Percentiles rank a stretch among this genome's conserved stretches.
Conservation (phyloP, 1,140 invertebrate genomes). For the Uloborus diversus region DNA sequence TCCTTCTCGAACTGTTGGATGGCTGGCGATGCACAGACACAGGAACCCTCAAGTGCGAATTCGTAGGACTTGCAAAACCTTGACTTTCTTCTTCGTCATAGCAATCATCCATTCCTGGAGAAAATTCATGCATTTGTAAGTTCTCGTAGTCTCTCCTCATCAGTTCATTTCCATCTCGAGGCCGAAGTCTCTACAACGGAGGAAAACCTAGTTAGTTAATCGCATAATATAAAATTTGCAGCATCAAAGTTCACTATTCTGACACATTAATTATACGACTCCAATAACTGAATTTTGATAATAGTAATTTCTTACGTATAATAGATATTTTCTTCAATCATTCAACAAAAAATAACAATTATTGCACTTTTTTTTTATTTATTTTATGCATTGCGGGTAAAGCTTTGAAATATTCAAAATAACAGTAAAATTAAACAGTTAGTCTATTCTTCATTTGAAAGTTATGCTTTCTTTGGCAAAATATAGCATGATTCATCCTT, state of each 20-base stretch:
- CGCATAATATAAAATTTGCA: neutral
- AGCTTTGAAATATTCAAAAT: no score
- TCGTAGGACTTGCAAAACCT: neutral
- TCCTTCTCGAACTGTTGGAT: slow-evolving; percentile 22
- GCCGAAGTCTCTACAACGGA: slow-evolving; percentile 52
- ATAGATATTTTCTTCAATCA: no score
- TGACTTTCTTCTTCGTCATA: slow-evolving; percentile 4
- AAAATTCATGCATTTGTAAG: slow-evolving; percentile 6
- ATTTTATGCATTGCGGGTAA: no score
- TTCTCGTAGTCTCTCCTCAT: slow-evolving; percentile 39
- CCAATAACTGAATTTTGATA: no score
- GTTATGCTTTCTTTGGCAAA: no score
- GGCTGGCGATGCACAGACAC: slow-evolving; percentile 34
- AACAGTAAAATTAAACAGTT: no score
- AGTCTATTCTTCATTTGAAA: no score
- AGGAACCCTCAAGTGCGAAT: slow-evolving; percentile 29
- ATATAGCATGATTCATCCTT: no score
- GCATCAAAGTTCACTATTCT: no score
- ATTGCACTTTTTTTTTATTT: no score
- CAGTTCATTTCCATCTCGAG: slow-evolving; percentile 26
- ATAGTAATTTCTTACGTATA: no score
- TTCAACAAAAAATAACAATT: neutral
- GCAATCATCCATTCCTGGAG: neutral
- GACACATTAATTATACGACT: no score
- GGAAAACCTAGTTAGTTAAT: slow-evolving; percentile 42